Conservation (phyloP, 2,113 vertebrate genomes). For the Notechis scutatus region DNA sequence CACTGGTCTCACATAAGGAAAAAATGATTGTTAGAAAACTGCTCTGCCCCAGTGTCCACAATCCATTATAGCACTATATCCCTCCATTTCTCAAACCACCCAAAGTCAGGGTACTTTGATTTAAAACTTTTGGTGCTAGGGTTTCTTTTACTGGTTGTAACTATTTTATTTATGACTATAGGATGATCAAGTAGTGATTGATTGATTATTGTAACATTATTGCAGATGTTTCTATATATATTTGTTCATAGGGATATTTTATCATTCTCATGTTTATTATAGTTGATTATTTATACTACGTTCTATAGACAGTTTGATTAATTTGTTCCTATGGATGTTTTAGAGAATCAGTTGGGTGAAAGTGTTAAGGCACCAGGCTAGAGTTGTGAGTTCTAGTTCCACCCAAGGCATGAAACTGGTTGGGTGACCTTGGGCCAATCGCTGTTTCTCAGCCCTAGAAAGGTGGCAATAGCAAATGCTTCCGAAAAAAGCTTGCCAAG, state of each 20-base stretch:
- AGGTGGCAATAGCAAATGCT: not conserved
- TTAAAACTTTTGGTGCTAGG: not conserved
- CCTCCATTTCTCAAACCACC: not conserved
- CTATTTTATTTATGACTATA: not conserved
- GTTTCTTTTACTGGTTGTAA: not conserved
- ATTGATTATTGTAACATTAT: not conserved
- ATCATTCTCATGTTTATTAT: not conserved
- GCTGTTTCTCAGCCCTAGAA: not conserved
- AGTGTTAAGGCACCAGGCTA: not conserved
- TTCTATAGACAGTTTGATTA: not conserved
- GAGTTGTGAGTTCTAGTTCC: not conserved
- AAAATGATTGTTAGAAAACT: not conserved
- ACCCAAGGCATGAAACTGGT: not conserved
- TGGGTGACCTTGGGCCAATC: not conserved
- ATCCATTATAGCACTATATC: not conserved
- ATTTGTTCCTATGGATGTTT: not conserved
- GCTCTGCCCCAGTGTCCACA: not conserved
- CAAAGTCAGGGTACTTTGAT: not conserved
- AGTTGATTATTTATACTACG: not conserved
- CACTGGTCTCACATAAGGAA: not conserved
- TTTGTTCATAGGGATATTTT: not conserved
- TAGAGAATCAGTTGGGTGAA: not conserved
- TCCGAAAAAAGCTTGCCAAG: not conserved
- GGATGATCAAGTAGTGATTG: not conserved
- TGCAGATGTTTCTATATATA: not conserved